Conservation (phyloP, 2,113 vertebrate genomes). For the Neolamprologus kungweensis region DNA sequence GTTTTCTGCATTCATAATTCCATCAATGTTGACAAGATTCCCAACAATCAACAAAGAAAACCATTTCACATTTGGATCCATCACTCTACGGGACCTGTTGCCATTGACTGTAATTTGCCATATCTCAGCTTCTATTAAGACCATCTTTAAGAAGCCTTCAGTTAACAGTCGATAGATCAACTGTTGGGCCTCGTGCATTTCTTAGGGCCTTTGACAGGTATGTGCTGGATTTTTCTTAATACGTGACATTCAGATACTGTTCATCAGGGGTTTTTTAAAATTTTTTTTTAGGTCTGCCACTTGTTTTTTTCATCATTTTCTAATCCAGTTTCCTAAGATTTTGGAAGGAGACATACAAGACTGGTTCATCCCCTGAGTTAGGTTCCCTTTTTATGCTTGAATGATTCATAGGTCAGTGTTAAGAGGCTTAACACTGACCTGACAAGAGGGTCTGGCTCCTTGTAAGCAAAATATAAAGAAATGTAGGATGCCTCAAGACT, state of each 20-base stretch:
- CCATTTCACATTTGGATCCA: background rate
- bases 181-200: background rate
- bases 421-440: background rate
- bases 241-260: background rate
- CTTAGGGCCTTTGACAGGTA: background rate
- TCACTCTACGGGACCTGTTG: background rate
- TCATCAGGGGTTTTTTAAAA: accelerated
- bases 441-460: background rate
- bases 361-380: background rate
- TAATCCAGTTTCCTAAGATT: background rate
- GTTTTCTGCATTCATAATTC: background rate
- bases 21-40: background rate
- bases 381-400: background rate
- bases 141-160: background rate
- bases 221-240: background rate
- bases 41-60: background rate
- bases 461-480: background rate
- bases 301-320: background rate
- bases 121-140: background rate
- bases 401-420: background rate
- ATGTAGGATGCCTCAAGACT: background rate
- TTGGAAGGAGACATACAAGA: background rate
- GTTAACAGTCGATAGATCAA: background rate
- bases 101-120: background rate
- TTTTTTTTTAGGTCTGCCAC: background rate